Evolutionary conservation across 1,140 invertebrate species (phyloP).

Genomic region (Bombus impatiens): DNA sequence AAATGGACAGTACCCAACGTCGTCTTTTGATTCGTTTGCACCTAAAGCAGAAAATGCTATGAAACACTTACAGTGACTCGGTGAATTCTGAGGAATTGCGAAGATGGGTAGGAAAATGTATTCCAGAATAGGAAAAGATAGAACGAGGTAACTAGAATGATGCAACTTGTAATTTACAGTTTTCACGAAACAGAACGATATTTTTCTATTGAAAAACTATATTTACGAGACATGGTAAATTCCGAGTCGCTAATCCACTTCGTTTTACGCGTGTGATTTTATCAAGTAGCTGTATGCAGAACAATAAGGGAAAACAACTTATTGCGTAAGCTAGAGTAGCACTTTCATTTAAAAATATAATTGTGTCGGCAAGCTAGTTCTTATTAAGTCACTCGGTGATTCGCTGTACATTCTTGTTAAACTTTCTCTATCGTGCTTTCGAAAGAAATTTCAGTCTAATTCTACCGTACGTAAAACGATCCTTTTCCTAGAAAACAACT

Average conservation of each 20-base stretch:
- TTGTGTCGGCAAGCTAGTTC: not conserved
- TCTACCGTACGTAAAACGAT: too few species aligned
- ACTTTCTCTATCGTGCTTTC: not conserved
- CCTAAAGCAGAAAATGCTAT: not conserved
- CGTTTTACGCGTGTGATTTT: not conserved
- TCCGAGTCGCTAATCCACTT: too few species aligned
- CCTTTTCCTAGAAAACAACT: too few species aligned
- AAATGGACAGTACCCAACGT: not conserved
- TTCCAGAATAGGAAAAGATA: not conserved
- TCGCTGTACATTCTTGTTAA: not conserved
- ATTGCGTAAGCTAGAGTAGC: not conserved
- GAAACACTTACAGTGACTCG: not conserved
- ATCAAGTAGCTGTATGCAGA: not conserved
- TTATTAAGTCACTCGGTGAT: not conserved
- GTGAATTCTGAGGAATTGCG: not conserved
- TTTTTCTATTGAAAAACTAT: too few species aligned
- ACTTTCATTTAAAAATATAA: not conserved
- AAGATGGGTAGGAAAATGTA: not conserved
- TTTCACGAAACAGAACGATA: not conserved
- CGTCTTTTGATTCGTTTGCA: not conserved
- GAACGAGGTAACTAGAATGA: not conserved
- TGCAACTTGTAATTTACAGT: not conserved
- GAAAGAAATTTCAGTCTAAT: not conserved
- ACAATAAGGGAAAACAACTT: not conserved
- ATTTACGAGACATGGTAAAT: too few species aligned